Evolutionary conservation across 2,113 vertebrate genomes (phyloP).

Genomic region (Chionodraco myersi): DNA sequence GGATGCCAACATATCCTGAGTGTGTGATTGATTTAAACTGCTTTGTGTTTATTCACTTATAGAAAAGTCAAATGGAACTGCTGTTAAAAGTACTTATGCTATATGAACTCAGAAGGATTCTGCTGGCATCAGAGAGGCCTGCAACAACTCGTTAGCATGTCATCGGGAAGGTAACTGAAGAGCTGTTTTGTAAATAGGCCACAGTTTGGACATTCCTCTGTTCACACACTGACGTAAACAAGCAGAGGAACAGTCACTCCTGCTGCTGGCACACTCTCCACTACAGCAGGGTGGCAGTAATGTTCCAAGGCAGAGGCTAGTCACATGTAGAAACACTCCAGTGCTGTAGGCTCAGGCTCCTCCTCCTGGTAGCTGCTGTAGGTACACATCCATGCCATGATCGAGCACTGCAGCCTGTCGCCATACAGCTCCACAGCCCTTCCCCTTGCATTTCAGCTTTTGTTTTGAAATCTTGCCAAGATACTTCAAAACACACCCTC

Average conservation of each 20-base stretch:
- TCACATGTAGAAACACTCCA: constrained; percentile 72
- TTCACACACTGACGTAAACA: constrained; percentile 69
- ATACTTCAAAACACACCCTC: constrained; percentile 40
- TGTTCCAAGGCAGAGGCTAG: constrained; percentile 64
- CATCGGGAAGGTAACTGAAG: constrained; percentile 60
- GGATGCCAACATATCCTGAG: constrained; percentile 21
- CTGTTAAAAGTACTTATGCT: background rate
- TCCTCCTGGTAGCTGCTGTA: constrained; percentile 57
- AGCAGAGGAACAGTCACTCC: constrained; percentile 55
- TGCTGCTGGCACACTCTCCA: constrained; percentile 55
- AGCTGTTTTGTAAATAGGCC: constrained; percentile 73
- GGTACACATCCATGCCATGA: constrained; percentile 71
- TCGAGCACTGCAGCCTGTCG: constrained; percentile 40
- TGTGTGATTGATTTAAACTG: background rate
- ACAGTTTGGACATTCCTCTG: constrained; percentile 69
- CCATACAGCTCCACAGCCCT: constrained; percentile 20
- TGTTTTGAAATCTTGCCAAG: constrained; percentile 32
- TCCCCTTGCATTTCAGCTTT: constrained; percentile 31
- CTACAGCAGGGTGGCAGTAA: constrained; percentile 78
- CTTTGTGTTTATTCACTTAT: background rate
- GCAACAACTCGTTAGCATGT: constrained; percentile 47
- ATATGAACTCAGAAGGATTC: background rate
- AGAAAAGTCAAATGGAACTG: background rate
- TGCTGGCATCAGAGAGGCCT: background rate
- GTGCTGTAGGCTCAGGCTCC: constrained; percentile 61